Evolutionary conservation across 2,888 invertebrate genomes (phyloP).

Genomic region (Ornithoptera alexandrae): DNA sequence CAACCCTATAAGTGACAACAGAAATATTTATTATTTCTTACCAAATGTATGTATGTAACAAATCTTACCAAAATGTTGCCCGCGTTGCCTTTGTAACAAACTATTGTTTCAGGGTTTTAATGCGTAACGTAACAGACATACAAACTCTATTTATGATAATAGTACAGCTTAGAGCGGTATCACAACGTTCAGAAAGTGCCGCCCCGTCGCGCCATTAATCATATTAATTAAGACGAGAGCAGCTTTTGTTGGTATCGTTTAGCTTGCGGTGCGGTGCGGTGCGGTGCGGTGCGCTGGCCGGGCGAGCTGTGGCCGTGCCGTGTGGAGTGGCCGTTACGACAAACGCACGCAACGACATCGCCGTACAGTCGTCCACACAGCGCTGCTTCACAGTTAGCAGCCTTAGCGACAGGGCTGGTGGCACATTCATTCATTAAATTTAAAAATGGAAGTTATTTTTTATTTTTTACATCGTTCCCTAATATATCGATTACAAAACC

Average conservation of each 20-base stretch:
- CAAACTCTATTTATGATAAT: neutral
- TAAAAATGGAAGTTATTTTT: too few species aligned
- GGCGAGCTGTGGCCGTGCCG: conserved; percentile 40
- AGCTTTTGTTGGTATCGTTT: conserved; percentile 73
- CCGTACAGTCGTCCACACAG: conserved; percentile 6
- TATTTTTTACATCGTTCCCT: too few species aligned
- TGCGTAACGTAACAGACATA: neutral
- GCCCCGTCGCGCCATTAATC: conserved; percentile 72
- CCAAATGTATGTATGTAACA: too few species aligned
- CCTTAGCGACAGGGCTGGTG: neutral
- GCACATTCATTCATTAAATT: neutral
- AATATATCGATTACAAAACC: too few species aligned
- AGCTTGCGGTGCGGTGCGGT: conserved; percentile 43
- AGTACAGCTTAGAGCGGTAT: conserved; percentile 73
- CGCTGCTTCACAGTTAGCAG: neutral
- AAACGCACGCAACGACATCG: conserved; percentile 19
- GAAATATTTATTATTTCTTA: too few species aligned
- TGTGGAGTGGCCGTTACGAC: conserved; percentile 50
- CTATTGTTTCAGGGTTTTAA: neutral
- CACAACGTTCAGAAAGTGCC: conserved; percentile 70
- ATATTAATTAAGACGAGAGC: conserved; percentile 77
- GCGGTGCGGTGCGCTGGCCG: conserved; percentile 33
- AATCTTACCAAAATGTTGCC: too few species aligned
- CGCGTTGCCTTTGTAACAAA: too few species aligned
- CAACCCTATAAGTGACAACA: too few species aligned